Conservation (phyloP, 2,888 invertebrate genomes). For the Apomyelois bistriatella region DNA sequence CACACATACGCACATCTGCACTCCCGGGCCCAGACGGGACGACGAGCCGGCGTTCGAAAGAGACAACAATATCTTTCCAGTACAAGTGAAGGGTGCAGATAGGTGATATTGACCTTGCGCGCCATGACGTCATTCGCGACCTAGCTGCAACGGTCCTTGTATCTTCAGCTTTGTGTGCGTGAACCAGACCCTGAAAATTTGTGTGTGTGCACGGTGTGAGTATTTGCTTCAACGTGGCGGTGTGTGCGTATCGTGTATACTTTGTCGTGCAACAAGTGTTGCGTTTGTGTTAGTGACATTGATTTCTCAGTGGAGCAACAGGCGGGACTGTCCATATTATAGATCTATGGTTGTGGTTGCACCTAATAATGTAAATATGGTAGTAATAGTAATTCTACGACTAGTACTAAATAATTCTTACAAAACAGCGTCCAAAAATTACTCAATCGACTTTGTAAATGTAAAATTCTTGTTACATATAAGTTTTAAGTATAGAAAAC, state of each 20-base stretch:
- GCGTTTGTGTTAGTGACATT: conserved; percentile 57
- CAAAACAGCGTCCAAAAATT: no score
- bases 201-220: conserved; percentile 33
- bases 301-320: conserved; percentile 66
- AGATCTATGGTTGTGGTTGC: conserved; percentile 3
- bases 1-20: conserved; percentile 40
- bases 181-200: conserved; percentile 71
- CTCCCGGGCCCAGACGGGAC: conserved; percentile 59
- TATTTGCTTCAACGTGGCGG: conserved; percentile 29
- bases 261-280: conserved; percentile 53
- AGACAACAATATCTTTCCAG: conserved; percentile 28
- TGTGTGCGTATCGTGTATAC: conserved; percentile 28
- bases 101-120: conserved; percentile 77
- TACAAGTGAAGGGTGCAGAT: conserved; percentile 37
- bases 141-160: conserved; percentile 70
- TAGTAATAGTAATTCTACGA: not conserved
- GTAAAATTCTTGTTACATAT: no score
- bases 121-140: conserved; percentile 81
- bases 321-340: conserved; percentile 31
- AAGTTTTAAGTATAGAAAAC: no score
- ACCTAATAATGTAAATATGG: not conserved
- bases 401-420: not conserved
- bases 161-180: conserved; percentile 47
- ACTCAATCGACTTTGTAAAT: no score
- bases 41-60: conserved; percentile 51